Evolutionary conservation across 2,113 vertebrate genomes (phyloP).

Genomic region (Thinocorus orbignyianus): DNA sequence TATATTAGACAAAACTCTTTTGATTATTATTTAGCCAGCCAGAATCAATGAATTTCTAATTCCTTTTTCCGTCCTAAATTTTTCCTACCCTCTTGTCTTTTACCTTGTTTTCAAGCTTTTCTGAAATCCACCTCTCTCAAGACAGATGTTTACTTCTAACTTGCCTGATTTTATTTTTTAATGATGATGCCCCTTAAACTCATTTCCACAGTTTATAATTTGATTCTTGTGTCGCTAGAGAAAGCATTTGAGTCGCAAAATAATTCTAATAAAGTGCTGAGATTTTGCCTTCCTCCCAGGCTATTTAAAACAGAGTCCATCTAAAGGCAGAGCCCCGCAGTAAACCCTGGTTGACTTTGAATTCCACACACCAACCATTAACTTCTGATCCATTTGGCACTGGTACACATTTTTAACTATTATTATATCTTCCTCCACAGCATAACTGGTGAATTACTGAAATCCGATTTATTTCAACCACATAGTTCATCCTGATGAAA

Average conservation of each 20-base stretch:
- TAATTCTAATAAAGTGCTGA: background rate
- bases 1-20: conserved; percentile 2
- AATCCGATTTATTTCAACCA: conserved; percentile 17
- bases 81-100: background rate
- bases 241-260: background rate
- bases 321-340: background rate
- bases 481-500: background rate
- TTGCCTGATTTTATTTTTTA: background rate
- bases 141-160: background rate
- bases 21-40: background rate
- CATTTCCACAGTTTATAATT: background rate
- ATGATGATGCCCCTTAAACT: background rate
- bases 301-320: background rate
- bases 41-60: conserved; percentile 2
- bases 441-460: background rate
- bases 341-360: background rate
- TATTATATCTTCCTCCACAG: background rate
- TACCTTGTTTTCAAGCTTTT: background rate
- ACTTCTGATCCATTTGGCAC: conserved; percentile 1
- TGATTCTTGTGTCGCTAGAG: background rate
- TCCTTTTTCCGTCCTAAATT: background rate
- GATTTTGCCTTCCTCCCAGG: background rate
- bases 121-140: background rate
- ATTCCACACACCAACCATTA: background rate
- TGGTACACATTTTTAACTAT: background rate